Evolutionary conservation across 2,888 invertebrate genomes (phyloP).

Genomic region (Parthenolecanium corni): DNA sequence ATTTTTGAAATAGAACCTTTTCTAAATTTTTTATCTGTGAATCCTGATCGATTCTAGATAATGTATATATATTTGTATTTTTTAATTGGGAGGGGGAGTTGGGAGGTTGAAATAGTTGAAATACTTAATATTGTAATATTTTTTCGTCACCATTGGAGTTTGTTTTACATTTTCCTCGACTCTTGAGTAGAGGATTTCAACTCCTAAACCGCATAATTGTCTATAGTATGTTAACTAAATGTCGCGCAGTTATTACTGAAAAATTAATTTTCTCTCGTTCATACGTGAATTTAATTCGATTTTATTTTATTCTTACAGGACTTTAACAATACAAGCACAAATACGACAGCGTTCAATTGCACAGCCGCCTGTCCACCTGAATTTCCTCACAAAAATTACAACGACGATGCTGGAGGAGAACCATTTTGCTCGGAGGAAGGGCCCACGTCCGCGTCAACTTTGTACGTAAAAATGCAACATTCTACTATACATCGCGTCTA

Average conservation of each 20-base stretch:
- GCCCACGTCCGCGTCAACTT: constrained; percentile 36
- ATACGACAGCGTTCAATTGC: constrained; percentile 67
- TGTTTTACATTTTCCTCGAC: neutral
- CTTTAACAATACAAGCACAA: constrained; percentile 33
- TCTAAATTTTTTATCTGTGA: no score
- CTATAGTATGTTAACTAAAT: neutral
- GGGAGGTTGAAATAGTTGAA: no score
- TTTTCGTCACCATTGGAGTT: no score
- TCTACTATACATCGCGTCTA: neutral
- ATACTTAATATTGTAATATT: no score
- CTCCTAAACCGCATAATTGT: no score
- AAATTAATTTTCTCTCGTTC: neutral
- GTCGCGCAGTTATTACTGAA: neutral
- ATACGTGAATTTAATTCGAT: neutral
- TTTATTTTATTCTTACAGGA: neutral
- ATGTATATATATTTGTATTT: no score
- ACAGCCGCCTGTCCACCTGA: constrained; percentile 69
- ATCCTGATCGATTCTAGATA: no score
- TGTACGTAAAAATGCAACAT: constrained; percentile 23
- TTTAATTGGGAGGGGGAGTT: no score
- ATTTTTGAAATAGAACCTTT: no score
- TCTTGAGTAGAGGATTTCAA: neutral
- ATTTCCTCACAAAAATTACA: constrained; percentile 53
- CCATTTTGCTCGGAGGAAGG: constrained; percentile 62
- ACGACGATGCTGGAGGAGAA: constrained; percentile 59